Base-by-base conservation (phyloP, 1,140 invertebrate genomes). In the Zaprionus ornatus region DNA sequence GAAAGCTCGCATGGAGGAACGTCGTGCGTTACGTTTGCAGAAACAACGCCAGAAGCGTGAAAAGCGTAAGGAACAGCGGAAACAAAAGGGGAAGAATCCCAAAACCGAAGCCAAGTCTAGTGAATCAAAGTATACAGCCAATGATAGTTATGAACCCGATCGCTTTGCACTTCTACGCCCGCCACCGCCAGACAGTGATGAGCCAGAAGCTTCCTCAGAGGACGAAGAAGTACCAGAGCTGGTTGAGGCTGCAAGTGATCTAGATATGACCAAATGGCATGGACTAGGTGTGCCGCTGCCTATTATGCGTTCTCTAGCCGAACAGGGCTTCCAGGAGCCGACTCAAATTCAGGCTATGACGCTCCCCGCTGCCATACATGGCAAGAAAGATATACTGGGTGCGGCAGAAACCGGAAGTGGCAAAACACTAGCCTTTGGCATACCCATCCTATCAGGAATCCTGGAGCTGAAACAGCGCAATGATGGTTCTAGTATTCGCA, bases 321-420 rank as follows among this genome's bases (percentile, higher is more conserved):
- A 97, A 67, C 94, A 96, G 76, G 95, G 95, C 0, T 99, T 99
- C 93, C 93, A 93, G 48, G 92, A 94, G 13, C 98, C 98, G 1
- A 99, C 98, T 2, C 93, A 95, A 79, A 99, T 99, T 90, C 95
- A 97, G 93, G 92, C 94, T 27, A 90, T 96, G 52, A 95, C 95
- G 9, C 93, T 99, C 35, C 96, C 97, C 23, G 94, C 97, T 66
- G 98, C 98, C 32, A 97, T 99, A 82, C 94, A 96, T 85, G 97
- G 95, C 93, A 94, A 93, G 40, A 92, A 91, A 93, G 98, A 99
- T 93, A 97, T 99, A 80, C 93, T 99, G 19, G 98, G 98, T 74
- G 98, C 98, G 72, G 98, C 98, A 12, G 98, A 99, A 94, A 99
- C 98, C 1, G 99, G 99, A 9, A 99, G 98, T 94, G 99, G 99